Base-by-base conservation (phyloP, 1,140 invertebrate species). In the Aphis craccivora region DNA sequence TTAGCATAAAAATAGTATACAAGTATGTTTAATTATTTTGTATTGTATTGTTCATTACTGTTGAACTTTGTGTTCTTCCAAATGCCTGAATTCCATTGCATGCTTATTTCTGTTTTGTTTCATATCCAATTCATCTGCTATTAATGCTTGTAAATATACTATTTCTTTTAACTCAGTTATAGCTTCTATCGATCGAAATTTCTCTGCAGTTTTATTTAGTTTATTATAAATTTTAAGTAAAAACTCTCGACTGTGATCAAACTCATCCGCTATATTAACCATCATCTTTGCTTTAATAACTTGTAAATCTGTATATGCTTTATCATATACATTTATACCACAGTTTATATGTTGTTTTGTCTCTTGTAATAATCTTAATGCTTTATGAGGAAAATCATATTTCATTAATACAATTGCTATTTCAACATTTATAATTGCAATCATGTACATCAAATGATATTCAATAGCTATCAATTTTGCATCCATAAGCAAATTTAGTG, bases 361-460 rank as follows among this genome's bases (percentile, higher is more conserved):
- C 25, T 60, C 76, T 93, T 81, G 48, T 43, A 91, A 51, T 93
- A 83, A n/a, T 83, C 89, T 55, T 23, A 94, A 45, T 60, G 60
- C 76, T 90, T 93, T 92, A 43, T 88, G 67, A 81, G 83, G 51
- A 86, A 93, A 91, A 94, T 94, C 91, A 40, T 93, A 51, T 23
- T 86, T 94, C 95, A 97, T 96, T 95, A 97, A 96, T 51, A 96
- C 95, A 94, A 97, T 97, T 0, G 97, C 97, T 84, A 98, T 96
- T 94, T 98, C 96, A 95, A 98, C 96, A 94, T 97, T 97, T n/a
- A 97, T 96, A 40, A 98, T 94, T 1, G 97, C 97, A 89, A 96
- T 96, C 93, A 97, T 96, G 94, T 97, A 97, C 93, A 97, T 96
- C 94, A 98, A 95, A 95, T 98, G 96, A 94, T 97, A 97, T 35